phyloP scores from a whole-genome alignment of 2,797 vertebrate genomes.

The Epinephelus malabaricus region DNA sequence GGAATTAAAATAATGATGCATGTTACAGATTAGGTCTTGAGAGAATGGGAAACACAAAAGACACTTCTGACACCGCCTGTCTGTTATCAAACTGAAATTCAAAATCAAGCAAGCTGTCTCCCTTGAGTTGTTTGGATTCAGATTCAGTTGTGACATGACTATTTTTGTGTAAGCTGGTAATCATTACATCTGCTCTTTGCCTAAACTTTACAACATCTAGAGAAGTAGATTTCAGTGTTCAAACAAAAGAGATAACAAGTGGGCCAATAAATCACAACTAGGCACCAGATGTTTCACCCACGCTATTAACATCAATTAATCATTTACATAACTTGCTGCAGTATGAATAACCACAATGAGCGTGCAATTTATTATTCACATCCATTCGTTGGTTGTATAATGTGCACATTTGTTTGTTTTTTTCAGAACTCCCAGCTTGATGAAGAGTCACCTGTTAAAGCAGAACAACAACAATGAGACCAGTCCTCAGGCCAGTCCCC shows the following conservation, averaged over 20 bases:
- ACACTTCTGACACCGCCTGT: too few relatives aligned
- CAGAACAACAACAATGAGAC: constrained; percentile 91
- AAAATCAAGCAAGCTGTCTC: too few relatives aligned
- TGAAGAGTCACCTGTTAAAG: constrained; percentile 91
- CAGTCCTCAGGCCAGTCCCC: constrained; percentile 73
- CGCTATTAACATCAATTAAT: constrained; percentile 18
- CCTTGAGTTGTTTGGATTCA: too few relatives aligned
- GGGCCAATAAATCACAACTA: neutral
- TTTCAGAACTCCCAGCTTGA: constrained; percentile 79
- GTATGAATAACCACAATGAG: neutral
- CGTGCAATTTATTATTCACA: neutral
- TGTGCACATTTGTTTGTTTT: neutral
- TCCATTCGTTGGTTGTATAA: neutral
- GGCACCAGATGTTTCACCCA: constrained; percentile 1
- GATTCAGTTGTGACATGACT: neutral
- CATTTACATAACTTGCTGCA: neutral
- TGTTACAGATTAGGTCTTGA: too few relatives aligned
- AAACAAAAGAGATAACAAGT: neutral
- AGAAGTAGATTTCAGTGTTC: neutral
- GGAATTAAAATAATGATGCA: neutral
- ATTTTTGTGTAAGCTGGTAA: neutral
- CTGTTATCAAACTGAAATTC: too few relatives aligned
- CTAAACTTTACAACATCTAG: neutral
- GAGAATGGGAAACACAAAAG: too few relatives aligned
- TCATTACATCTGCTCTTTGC: neutral